These are phyloP conservation scores for Cydia amplana DNA, from an alignment of 1,140 invertebrate genomes.

Conservation along the genomic window DNA sequence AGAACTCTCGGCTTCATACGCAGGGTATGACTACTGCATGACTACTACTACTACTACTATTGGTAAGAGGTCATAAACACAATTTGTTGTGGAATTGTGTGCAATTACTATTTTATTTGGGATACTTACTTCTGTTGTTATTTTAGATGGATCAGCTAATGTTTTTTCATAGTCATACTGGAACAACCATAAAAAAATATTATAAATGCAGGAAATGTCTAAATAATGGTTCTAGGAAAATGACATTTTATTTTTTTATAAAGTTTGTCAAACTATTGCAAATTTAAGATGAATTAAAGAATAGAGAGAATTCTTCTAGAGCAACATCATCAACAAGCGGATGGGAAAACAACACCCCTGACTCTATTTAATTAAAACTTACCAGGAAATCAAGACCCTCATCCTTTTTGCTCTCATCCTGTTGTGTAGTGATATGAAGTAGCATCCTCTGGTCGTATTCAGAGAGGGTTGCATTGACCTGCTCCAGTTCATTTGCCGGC, in stretches of 20 bases:
- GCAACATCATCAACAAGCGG: too few relatives aligned
- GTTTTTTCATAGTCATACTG: conserved; percentile 75
- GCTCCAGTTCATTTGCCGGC: conserved; percentile 66
- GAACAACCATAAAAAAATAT: conserved; percentile 45
- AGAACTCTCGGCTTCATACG: too few relatives aligned
- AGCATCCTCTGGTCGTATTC: conserved; percentile 74
- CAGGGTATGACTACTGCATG: too few relatives aligned
- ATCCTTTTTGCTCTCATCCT: conserved; percentile 62
- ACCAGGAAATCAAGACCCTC: conserved; percentile 73
- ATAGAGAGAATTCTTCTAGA: too few relatives aligned
- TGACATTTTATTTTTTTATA: too few relatives aligned
- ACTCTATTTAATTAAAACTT: conserved; percentile 34
- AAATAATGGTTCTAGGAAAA: not conserved
- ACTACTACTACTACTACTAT: too few relatives aligned
- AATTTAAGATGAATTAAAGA: too few relatives aligned
- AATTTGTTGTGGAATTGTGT: too few relatives aligned
- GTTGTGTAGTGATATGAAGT: conserved; percentile 64
- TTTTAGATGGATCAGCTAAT: conserved; percentile 68
- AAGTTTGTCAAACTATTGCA: too few relatives aligned
- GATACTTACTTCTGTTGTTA: conserved; percentile 66
- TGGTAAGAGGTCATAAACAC: too few relatives aligned
- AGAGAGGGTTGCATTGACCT: conserved; percentile 72
- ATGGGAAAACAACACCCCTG: too few relatives aligned
- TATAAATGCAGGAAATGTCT: conserved; percentile 11
- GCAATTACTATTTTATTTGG: not conserved